Percentiles rank a stretch among this genome's conserved stretches.
These are phyloP conservation scores for Cyprinodon brontotheroides DNA, from an alignment of 2,113 vertebrate species.

Conservation along the genomic window DNA sequence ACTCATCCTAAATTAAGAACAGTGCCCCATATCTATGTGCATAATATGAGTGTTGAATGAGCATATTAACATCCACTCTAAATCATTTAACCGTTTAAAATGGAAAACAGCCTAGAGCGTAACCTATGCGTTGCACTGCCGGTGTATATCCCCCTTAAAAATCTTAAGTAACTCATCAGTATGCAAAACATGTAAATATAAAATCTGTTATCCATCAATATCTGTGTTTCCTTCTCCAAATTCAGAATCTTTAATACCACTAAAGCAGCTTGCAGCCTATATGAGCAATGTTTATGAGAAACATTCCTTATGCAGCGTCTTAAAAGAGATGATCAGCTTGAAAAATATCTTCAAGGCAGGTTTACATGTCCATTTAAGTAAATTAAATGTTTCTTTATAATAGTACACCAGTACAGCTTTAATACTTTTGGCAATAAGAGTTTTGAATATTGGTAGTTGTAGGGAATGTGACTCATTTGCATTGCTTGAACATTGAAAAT, in stretches of 20 bases:
- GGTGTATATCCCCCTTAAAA: not conserved
- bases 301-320: conserved; percentile 7
- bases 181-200: not conserved
- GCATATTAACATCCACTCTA: too few species aligned
- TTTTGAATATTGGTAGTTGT: not conserved
- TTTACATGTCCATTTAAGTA: not conserved
- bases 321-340: not conserved
- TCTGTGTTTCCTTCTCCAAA: conserved; percentile 63
- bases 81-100: too few species aligned
- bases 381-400: not conserved
- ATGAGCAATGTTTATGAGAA: conserved; percentile 35
- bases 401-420: not conserved
- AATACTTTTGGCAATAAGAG: not conserved
- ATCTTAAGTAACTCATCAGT: not conserved
- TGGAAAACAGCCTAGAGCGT: too few species aligned
- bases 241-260: conserved; percentile 21
- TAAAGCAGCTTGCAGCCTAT: conserved; percentile 10
- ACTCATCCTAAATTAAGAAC: too few species aligned
- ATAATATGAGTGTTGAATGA: too few species aligned
- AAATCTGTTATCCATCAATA: conserved; percentile 21
- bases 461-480: conserved; percentile 40
- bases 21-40: too few species aligned
- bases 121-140: too few species aligned
- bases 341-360: not conserved
- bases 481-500: conserved; percentile 8